A percentile compares a stretch with the other conserved stretches of the same genome.
Evolutionary conservation across 2,797 vertebrate genomes (phyloP).

Genomic region (Melanotaenia pygmaea): DNA sequence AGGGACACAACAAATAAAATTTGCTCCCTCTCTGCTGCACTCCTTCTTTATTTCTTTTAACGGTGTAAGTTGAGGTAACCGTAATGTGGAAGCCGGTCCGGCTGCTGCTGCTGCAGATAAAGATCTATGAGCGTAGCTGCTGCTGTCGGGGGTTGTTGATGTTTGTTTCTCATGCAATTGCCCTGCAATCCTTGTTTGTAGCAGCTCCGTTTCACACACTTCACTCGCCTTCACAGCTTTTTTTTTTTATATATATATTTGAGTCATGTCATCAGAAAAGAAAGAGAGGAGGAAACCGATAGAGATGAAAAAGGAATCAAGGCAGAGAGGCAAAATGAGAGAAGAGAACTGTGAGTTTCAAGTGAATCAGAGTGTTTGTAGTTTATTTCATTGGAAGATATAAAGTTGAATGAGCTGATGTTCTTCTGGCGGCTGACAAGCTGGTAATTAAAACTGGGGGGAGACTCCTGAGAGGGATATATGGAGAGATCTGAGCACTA

Average conservation of each 20-base stretch:
- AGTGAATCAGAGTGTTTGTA: constrained; percentile 37
- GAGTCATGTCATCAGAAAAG: constrained; percentile 53
- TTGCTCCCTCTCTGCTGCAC: constrained; percentile 23
- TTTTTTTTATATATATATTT: constrained; percentile 13
- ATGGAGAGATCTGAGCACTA: constrained; percentile 35
- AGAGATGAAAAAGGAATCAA: constrained; percentile 40
- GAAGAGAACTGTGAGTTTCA: constrained; percentile 9
- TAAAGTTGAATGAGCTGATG: constrained; percentile 37
- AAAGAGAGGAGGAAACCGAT: constrained; percentile 54
- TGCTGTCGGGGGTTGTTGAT: constrained; percentile 33
- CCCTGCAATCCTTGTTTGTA: constrained; percentile 54
- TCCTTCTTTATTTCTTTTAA: constrained; percentile 17
- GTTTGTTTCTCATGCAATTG: constrained; percentile 67
- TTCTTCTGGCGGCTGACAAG: constrained; percentile 45
- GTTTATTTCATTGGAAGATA: constrained; percentile 38
- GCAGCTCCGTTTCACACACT: constrained; percentile 34
- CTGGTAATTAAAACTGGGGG: constrained; percentile 65
- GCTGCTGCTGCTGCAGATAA: constrained; percentile 28
- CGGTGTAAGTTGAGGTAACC: constrained; percentile 39
- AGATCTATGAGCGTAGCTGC: constrained; percentile 27
- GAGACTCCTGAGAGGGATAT: constrained; percentile 51
- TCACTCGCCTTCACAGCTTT: constrained; percentile 29
- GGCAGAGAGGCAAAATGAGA: constrained; percentile 35
- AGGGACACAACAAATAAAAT: constrained; percentile 57
- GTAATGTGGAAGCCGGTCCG: constrained; percentile 36